phyloP scores from a whole-genome alignment of 1,140 invertebrate species.

The Akabosia matsudoensis region DNA sequence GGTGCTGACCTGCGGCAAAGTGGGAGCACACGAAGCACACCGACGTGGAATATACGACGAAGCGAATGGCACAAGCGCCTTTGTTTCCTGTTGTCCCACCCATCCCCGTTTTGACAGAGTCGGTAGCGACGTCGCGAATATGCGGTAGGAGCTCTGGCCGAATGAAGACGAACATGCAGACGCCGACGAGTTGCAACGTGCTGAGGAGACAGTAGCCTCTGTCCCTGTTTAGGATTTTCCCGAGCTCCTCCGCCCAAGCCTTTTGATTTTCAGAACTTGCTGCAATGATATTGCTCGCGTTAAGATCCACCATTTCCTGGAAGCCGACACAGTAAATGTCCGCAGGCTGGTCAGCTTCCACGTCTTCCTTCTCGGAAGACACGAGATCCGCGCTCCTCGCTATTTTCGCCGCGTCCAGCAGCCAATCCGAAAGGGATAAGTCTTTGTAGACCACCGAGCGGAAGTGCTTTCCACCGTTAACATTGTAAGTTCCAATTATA shows the following conservation, averaged over 20 bases:
- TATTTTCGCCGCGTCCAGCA: constrained; percentile 70
- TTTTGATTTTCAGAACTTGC: constrained; percentile 94
- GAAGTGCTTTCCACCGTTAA: constrained; percentile 98
- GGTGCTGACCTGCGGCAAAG: constrained; percentile 96
- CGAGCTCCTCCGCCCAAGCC: constrained; percentile 90
- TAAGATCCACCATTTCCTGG: constrained; percentile 98
- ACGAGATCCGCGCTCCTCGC: constrained; percentile 56
- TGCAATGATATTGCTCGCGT: constrained; percentile 96
- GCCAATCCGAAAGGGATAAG: constrained; percentile 87
- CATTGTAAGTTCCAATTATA: constrained; percentile 95
- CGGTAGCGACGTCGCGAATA: constrained; percentile 87
- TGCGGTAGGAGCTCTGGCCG: constrained; percentile 78
- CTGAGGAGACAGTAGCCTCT: constrained; percentile 86
- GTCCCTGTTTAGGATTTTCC: constrained; percentile 85
- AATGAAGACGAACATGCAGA: constrained; percentile 94
- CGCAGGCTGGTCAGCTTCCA: constrained; percentile 59
- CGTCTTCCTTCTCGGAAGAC: constrained; percentile 54
- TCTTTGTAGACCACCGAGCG: constrained; percentile 95
- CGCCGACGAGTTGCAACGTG: constrained; percentile 95
- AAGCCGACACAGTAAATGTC: constrained; percentile 98
- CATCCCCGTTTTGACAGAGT: constrained; percentile 95
- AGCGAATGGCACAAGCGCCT: constrained; percentile 91
- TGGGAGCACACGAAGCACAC: constrained; percentile 98
- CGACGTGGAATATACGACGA: constrained; percentile 87
- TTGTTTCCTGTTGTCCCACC: constrained; percentile 95